These are phyloP conservation scores for Parotia lawesii DNA, from an alignment of 2,113 vertebrate genomes.

Conservation along the genomic window DNA sequence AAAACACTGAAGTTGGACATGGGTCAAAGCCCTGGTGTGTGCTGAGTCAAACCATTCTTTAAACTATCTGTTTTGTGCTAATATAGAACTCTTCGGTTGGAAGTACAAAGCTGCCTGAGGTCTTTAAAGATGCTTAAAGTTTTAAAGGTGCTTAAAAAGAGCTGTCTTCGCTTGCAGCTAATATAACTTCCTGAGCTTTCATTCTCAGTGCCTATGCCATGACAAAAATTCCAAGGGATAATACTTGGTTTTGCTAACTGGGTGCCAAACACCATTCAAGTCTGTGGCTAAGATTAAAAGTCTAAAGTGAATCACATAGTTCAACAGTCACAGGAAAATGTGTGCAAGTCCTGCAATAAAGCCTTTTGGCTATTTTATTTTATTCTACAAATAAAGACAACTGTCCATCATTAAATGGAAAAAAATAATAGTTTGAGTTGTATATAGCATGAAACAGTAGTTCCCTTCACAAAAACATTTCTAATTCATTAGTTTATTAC, in stretches of 20 bases:
- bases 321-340: conserved; percentile 49
- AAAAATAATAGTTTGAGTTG: conserved; percentile 55
- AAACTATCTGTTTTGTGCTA: background rate
- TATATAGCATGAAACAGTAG: conserved; percentile 66
- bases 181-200: background rate
- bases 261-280: background rate
- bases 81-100: background rate
- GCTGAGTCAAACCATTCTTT: background rate
- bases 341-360: conserved; percentile 46
- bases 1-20: background rate
- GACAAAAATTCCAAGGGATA: background rate
- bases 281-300: background rate
- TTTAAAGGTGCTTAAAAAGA: background rate
- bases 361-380: conserved; percentile 61
- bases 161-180: background rate
- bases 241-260: background rate
- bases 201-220: background rate
- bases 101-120: background rate
- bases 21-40: background rate
- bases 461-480: conserved; percentile 66
- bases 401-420: conserved; percentile 52
- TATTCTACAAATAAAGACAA: conserved; percentile 65
- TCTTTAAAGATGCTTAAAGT: background rate
- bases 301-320: conserved; percentile 1
- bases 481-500: conserved; percentile 77